Evolutionary conservation across 2,113 vertebrate genomes (phyloP).

Genomic region (Saimiri boliviensis): DNA sequence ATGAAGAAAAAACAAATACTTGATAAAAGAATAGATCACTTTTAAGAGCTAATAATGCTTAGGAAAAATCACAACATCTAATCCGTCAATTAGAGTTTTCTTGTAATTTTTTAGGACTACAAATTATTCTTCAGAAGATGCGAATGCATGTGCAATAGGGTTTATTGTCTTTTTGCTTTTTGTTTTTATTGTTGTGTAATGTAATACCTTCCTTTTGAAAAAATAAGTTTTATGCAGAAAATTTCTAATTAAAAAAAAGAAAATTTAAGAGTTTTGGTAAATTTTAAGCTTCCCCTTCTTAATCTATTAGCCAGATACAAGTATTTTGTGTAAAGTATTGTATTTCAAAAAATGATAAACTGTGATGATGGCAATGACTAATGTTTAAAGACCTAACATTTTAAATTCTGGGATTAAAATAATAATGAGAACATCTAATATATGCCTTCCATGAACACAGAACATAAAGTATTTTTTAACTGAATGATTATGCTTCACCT

Average conservation of each 20-base stretch:
- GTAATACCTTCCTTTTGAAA: neutral
- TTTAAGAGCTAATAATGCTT: neutral
- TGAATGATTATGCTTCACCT: neutral
- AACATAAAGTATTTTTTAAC: neutral
- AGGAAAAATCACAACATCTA: neutral
- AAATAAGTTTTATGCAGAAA: neutral
- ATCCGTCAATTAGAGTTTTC: neutral
- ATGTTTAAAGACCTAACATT: neutral
- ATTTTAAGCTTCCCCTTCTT: neutral
- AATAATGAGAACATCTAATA: neutral
- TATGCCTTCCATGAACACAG: neutral
- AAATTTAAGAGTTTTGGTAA: neutral
- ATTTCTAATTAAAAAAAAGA: neutral
- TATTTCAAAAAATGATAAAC: neutral
- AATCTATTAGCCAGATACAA: neutral
- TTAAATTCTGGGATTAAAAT: neutral
- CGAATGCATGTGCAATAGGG: fast-evolving
- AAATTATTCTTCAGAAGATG: neutral
- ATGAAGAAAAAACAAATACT: neutral
- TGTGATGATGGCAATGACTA: neutral
- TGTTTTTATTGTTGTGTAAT: neutral
- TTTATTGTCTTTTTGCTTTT: neutral
- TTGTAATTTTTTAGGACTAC: neutral
- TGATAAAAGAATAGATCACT: neutral
- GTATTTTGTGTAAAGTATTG: neutral